These are phyloP conservation scores for Mus spretus DNA, from an alignment of 2,797 vertebrate species.

Conservation along the genomic window DNA sequence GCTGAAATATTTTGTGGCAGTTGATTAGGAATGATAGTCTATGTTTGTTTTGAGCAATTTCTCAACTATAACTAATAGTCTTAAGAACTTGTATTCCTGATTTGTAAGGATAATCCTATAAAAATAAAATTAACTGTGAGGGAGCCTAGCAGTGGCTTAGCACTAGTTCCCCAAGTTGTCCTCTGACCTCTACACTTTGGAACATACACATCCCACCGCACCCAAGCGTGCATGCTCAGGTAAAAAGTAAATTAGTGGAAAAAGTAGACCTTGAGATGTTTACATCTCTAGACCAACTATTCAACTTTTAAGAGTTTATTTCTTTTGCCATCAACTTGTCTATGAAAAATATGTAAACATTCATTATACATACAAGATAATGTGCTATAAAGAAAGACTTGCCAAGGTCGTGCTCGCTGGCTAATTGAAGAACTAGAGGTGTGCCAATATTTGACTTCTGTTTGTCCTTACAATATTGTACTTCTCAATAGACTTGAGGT, in stretches of 20 bases:
- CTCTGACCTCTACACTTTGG: neutral
- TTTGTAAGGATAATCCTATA: slow-evolving; percentile 29
- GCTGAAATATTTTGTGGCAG: slow-evolving; percentile 22
- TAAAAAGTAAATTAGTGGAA: neutral
- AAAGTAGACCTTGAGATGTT: slow-evolving; percentile 3
- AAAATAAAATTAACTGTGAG: slow-evolving; percentile 17
- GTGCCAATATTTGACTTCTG: slow-evolving; percentile 3
- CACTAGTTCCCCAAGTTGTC: neutral
- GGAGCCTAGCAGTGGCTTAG: neutral
- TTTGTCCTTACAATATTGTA: neutral
- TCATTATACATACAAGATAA: neutral
- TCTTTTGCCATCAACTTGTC: neutral
- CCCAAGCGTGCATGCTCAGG: neutral
- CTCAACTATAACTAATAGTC: neutral
- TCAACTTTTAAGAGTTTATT: neutral
- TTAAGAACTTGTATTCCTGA: neutral
- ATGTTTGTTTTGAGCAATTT: neutral
- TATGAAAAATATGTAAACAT: neutral
- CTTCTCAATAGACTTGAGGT: neutral
- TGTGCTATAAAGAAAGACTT: neutral
- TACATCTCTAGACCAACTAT: neutral
- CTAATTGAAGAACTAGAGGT: slow-evolving; percentile 15
- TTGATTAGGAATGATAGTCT: neutral
- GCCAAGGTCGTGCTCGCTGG: neutral
- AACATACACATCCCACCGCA: neutral